Evolutionary conservation across 92 coral and sea anemone genomes (phyloP), one percentile per base, ranked within the genome.

Genomic region (Metridium senile): DNA sequence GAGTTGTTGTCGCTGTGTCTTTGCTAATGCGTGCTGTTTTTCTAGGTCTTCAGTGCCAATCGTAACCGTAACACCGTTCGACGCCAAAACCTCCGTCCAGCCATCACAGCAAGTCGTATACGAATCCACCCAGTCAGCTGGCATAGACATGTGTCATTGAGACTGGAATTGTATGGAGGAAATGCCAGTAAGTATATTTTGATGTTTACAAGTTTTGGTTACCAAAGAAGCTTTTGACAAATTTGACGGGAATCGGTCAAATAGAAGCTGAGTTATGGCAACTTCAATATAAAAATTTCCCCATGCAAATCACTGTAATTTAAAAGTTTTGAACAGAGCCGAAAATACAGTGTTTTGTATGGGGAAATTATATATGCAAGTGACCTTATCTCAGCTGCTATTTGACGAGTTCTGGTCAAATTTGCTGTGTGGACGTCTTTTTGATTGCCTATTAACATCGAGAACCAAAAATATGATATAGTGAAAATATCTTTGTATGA

Each of bases 111-210:
- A 26, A 32, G 58, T 17, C 49, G 68, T 7, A 76, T 89, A 16
- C 91, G 86, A 23, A 75, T 89, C 4, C 77, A 88, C 25, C 91
- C 89, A 0, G 74, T 81, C 23, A 71, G 84, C 16, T 89, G 94
- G 94, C 16, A 39, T 23, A 74, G 71, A 0, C 94, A 81, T 70
- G 86, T 89, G 33, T 80, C 94, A 19, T 78, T 89, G 94, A 82
- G 94, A 75, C 17, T 89, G 0, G 94, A 89, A 66, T 61, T 86
- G 64, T 80, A 86, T 68, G 94, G 94, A 25, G 75, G 94, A 27
- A 81, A 68, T 47, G 76, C 85, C 16, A 86, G 94, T 89, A 66
- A 57, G 81, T 18, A 26, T 11, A 2, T 2, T 3, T 13, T 54
- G 16, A 45, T 39, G 49, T 39, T 39, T 4, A 20, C 59, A 54